These are phyloP conservation scores for Sipha maydis DNA, from an alignment of 2,888 invertebrate species.

Conservation along the genomic window DNA sequence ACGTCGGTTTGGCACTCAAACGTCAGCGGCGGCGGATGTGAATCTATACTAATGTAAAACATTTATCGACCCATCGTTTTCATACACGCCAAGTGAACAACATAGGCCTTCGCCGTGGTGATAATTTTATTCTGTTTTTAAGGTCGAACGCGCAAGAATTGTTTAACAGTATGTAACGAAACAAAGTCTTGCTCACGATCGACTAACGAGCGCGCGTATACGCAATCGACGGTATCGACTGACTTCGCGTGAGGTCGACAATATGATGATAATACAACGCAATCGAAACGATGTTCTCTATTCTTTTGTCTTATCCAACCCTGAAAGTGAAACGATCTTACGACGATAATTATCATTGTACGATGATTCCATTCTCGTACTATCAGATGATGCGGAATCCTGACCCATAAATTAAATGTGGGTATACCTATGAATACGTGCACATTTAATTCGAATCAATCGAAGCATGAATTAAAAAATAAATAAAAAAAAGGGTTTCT, in stretches of 20 bases:
- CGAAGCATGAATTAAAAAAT: neutral
- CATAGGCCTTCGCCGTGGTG: neutral
- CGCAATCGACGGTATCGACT: neutral
- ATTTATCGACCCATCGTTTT: conserved; percentile 32
- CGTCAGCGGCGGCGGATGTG: neutral
- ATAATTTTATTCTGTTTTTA: conserved; percentile 15
- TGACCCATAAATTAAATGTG: neutral
- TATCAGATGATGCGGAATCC: neutral
- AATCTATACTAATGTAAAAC: neutral
- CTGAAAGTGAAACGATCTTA: conserved; percentile 16
- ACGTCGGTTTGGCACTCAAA: neutral
- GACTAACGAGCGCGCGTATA: too few relatives aligned
- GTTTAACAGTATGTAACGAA: neutral
- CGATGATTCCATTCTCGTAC: neutral
- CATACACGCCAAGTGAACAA: neutral
- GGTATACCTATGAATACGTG: neutral
- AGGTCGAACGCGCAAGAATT: neutral
- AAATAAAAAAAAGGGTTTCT: neutral
- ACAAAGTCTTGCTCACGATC: neutral
- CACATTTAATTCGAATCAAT: neutral
- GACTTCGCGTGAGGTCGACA: neutral
- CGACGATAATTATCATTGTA: neutral
- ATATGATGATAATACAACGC: neutral
- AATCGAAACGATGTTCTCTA: neutral
- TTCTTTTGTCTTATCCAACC: conserved; percentile 8